Conservation (phyloP, 2,113 vertebrate genomes). For the Pseudopodoces humilis region DNA sequence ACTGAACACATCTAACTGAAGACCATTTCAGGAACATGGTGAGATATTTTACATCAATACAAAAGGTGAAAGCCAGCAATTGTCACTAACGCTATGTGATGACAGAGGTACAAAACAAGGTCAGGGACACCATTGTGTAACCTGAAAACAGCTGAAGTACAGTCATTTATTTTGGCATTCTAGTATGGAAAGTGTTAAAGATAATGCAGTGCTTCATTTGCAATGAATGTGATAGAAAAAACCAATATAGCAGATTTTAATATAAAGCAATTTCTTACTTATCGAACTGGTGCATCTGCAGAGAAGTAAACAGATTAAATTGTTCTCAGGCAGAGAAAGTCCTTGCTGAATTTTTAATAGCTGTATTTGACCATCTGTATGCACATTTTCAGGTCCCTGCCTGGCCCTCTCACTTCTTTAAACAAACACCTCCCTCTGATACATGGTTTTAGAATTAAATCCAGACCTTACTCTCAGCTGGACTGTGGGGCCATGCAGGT, state of each 20-base stretch:
- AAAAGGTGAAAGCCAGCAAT: background rate
- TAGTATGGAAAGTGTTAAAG: background rate
- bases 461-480: background rate
- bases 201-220: background rate
- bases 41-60: background rate
- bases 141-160: background rate
- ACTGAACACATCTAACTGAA: background rate
- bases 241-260: background rate
- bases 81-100: background rate
- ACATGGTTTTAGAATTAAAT: background rate
- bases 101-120: background rate
- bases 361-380: background rate
- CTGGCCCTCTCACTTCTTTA: background rate
- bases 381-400: background rate
- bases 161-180: background rate
- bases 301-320: background rate
- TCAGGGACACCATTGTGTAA: background rate
- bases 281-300: background rate
- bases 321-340: background rate
- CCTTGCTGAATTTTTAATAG: background rate
- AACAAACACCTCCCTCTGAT: background rate
- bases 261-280: background rate
- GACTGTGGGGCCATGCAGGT: background rate
- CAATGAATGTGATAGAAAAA: background rate
- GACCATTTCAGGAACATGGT: background rate